phyloP scores from a whole-genome alignment of 2,797 vertebrate genomes.

The Loriculus beryllinus region DNA sequence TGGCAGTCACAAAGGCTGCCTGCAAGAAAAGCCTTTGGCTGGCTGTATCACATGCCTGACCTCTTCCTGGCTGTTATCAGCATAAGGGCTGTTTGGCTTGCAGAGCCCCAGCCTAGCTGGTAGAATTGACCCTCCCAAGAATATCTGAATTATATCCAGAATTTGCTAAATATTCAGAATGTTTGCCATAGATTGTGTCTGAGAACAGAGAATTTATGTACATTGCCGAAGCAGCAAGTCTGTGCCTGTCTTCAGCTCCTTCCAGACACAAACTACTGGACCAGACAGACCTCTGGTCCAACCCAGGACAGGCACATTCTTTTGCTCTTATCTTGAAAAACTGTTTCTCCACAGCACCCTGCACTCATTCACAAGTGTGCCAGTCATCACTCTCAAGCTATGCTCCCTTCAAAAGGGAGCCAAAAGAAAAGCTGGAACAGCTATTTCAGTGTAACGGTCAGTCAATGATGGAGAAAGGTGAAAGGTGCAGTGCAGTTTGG shows the following conservation, averaged over 20 bases:
- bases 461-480: neutral
- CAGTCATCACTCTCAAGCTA: neutral
- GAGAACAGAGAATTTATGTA: neutral
- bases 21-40: neutral
- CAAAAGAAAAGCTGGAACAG: neutral
- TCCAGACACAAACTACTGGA: neutral
- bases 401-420: neutral
- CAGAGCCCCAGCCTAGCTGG: neutral
- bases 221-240: neutral
- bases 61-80: neutral
- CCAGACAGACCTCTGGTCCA: neutral
- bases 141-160: neutral
- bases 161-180: neutral
- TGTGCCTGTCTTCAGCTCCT: neutral
- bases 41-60: neutral
- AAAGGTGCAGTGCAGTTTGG: neutral
- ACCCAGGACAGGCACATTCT: neutral
- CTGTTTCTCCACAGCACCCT: neutral
- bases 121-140: neutral
- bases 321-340: neutral
- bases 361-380: neutral
- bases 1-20: neutral
- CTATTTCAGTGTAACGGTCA: neutral
- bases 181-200: neutral
- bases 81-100: neutral